Base-by-base conservation (phyloP, 2,113 vertebrate genomes). In the Potamarius usumacintae region DNA sequence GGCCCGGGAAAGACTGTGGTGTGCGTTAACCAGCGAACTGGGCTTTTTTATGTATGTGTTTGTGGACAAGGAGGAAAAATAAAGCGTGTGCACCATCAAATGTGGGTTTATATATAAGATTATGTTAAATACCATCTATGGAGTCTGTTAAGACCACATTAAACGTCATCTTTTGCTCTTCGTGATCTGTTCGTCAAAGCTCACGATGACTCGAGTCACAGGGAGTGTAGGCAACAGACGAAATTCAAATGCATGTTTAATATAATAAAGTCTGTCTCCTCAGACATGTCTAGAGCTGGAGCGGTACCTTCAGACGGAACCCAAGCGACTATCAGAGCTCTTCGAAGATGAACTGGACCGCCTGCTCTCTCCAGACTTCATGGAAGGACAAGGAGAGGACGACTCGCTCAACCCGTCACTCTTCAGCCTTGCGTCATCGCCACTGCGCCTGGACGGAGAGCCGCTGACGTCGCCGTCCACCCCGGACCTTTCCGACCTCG, bases 251-350 rank as follows among this genome's bases (percentile, higher is more conserved):
- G 57, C 57, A 18, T 69, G n/a, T 7, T 69, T 15, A 20, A 74
- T 18, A 10, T 20, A 57, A 57, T 12, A 2, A 10, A 10, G 55
- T 57, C 83, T 78, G 92, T 17, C 88, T 88, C 86, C 90, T 60
- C 93, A 99, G 98, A 99, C 98, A 85, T 99, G 98, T 92, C 95
- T 99, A 89, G 98, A 99, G 88, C 90, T 99, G 95, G 98, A 99
- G 92, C 96, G 98, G 63, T 99, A 99, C 92, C 96, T 99, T 88
- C 98, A 99, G 95, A 99, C 98, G 0, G 98, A 99, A 84, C 98
- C 98, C 0, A 96, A 97, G 90, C 96, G 96, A 88, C 96, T 98
- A 88, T 97, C 98, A 0, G 97, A 99, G 91, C 96, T 97, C 76
- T 98, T 99, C 48, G 97, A 98, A 7, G 96, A 97, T 83, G 97